Base-by-base conservation (phyloP, 2,888 invertebrate species). In the Craniophora ligustri region DNA sequence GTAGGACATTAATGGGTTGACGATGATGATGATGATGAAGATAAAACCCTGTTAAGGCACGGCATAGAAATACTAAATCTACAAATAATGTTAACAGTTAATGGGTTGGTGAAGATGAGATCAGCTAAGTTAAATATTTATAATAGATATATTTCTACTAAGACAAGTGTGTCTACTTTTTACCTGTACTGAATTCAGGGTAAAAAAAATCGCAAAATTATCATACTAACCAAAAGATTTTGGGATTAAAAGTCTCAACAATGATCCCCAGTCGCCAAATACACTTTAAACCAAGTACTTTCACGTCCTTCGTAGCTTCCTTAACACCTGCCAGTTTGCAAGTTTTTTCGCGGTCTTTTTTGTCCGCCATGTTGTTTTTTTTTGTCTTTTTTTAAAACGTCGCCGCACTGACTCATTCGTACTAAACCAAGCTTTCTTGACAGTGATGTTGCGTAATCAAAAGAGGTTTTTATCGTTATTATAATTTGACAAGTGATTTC, bases 231-330 rank as follows among this genome's bases (percentile, higher is more conserved):
- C n/a, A 18, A 51, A 57, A 49, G 54, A 36, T 23, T 14, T n/a
- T 49, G 34, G 11, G 32, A 47, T 53, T 18, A 54, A 44, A 50
- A 56, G n/a, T n/a, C 31, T 1, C 1, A 4, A 34, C 23, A 26
- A 57, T 73, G 81, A 84, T 70, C 83, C 68, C 85, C 76, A 79
- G 84, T 70, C 83, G 68, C 85, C 76, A 79, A 23, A 79, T 54
- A 66, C 55, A 59, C 49, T 48, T 50, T 41, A 57, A 76, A 72
- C n/a, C 65, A 71, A 61, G 81, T 67, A 84, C 86, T 86, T 87
- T 87, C 85, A 72, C 70, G 86, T 76, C 86, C 87, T 85, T 84
- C 82, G 66, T 35, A 32, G 53, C 56, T 67, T 62, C 63, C 61
- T 68, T 68, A 77, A 79, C 85, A 86, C 85, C 85, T 85, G 84